Base-by-base conservation (phyloP, 2,888 invertebrate species). In the Limnephilus lunatus region DNA sequence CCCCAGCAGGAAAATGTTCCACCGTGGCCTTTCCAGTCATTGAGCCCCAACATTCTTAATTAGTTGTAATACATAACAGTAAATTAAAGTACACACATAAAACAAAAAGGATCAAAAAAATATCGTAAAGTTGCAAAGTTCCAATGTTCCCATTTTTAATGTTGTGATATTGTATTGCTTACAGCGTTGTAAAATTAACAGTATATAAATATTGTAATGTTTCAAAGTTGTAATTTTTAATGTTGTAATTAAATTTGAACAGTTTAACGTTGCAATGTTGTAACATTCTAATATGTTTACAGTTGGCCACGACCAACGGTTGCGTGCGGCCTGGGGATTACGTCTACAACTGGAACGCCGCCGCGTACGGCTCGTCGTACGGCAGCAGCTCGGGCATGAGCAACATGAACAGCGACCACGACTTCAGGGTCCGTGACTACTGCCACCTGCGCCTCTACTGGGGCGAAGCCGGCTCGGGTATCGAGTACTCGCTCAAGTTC, bases 401-500 rank as follows among this genome's bases (percentile, higher is more conserved):
- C 48, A n/a, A 68, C 68, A 68, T 68, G 68, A 68, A 68, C 68
- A n/a, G 68, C 25, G 31, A 35, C 35, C 91, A 91, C 81, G 91
- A 88, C 82, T 91, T 85, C 91, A n/a, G 91, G 30, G 92, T 93
- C n/a, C 95, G 95, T 94, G 95, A 95, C 94, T 95, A 95, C 94
- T 94, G 96, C 0, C 96, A 96, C 94, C 94, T 97, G 93, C 96
- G 97, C 7, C 95, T 97, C 83, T 95, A 97, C 92, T 97, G 97
- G 97, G 97, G 97, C 94, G 97, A 97, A 94, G 96, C 96, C n/a
- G n/a, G n/a, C n/a, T n/a, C n/a, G n/a, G 97, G 97, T 93, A 96
- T 96, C 39, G 97, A 97, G 94, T 97, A 97, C 94, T 96, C 96
- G 3, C 95, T 97, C 85, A 97, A 96, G 94, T 97, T 97, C 94